Conservation (phyloP, 1,140 invertebrate species). For the Streblospio benedicti region DNA sequence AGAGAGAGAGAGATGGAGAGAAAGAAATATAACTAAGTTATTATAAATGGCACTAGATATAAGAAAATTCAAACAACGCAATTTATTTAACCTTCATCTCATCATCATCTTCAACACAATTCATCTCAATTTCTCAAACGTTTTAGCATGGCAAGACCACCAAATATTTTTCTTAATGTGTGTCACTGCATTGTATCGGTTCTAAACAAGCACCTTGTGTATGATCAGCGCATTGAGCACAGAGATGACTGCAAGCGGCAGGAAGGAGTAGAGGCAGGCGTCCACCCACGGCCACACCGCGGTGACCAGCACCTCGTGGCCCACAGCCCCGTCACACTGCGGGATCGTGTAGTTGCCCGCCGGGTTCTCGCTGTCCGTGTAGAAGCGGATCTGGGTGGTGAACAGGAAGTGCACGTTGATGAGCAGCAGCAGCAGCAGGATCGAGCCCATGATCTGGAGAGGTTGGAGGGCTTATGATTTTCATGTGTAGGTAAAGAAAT, state of each 20-base stretch:
- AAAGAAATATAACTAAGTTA: not conserved
- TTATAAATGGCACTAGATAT: not conserved
- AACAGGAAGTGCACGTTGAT: constrained; percentile 19
- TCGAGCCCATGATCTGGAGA: constrained; percentile 6
- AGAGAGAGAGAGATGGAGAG: too few species aligned
- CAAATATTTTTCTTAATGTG: too few species aligned
- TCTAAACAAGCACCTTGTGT: not conserved
- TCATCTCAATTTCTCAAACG: not conserved
- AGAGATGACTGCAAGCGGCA: not conserved
- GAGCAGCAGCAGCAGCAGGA: constrained; percentile 16
- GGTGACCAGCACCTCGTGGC: constrained; percentile 12
- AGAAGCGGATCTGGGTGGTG: constrained; percentile 15
- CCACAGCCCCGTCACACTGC: not conserved
- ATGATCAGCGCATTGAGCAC: constrained; percentile 1
- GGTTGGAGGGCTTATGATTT: too few species aligned
- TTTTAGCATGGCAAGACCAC: not conserved
- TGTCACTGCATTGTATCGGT: not conserved
- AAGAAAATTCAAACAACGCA: not conserved
- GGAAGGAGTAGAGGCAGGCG: constrained; percentile 3
- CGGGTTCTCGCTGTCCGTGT: constrained; percentile 9
- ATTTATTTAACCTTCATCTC: not conserved
- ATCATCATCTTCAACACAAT: not conserved
- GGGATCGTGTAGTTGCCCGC: constrained; percentile 1
- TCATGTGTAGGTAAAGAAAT: too few species aligned
- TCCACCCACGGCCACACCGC: constrained; percentile 22